Evolutionary conservation across 2,113 vertebrate genomes (phyloP), one percentile per base, ranked within the genome.

Genomic region (Phylloscopus trochilus): DNA sequence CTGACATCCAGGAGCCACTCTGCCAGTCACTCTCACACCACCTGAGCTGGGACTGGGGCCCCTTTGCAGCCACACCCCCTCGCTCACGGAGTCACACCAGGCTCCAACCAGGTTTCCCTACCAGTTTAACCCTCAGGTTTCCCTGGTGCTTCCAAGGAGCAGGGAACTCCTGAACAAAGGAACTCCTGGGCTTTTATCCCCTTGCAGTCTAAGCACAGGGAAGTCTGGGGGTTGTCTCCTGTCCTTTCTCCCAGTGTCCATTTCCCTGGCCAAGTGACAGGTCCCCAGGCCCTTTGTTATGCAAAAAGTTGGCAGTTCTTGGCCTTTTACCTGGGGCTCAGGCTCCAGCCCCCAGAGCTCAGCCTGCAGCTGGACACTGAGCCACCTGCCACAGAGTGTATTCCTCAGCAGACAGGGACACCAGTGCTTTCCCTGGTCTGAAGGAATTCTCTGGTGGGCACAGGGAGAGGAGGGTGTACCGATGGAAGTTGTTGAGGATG

Each of bases 81-180:
- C 0, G 0, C 23, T 75, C 39, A 53, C 26, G 23, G 4, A 44
- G 4, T 23, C 37, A 52, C 37, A 59, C 19, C 24, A 35, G 15
- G 4, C n/a, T 68, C 4, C 5, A 27, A n/a, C 10, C 13, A 51
- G 27, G 4, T 16, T 58, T 80, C 59, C 15, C 18, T 35, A 10
- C 26, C 35, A 27, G 15, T 35, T 58, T 1, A 13, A 52, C 15
- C 15, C 15, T 6, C 28, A 46, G 28, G 4, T 66, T 75, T 82
- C 28, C 39, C 62, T 47, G 33, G 13, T 75, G 20, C 9, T 13
- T 89, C 24, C 17, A 7, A 47, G 46, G 24, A 47, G 9, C 20
- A 6, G 21, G 37, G 37, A 39, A 39, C 37, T 6, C 15, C 30
- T 60, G 24, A 68, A n/a, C 10, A n/a, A 39, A 60, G 53, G 53